Conservation (phyloP, 2,113 vertebrate species). For the Heterocephalus glaber region DNA sequence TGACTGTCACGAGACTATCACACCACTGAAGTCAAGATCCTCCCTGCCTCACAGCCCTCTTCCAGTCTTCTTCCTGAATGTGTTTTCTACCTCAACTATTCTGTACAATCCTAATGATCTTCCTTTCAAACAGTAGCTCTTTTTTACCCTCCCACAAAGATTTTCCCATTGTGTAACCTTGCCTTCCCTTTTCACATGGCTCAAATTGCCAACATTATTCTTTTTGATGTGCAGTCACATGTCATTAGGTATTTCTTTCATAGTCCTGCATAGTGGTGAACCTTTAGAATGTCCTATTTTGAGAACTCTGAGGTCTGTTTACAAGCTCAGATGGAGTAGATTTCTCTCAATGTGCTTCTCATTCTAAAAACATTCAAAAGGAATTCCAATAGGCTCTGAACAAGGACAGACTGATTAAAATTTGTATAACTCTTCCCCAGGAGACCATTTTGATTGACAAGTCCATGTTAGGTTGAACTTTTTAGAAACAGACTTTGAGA, state of each 20-base stretch:
- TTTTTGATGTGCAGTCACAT: not conserved
- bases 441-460: slow-evolving; percentile 10
- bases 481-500: not conserved
- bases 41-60: not conserved
- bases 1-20: rapidly evolving
- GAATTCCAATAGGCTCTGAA: not conserved
- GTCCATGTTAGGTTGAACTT: not conserved
- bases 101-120: not conserved
- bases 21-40: too few species aligned
- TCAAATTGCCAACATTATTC: not conserved
- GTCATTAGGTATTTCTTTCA: not conserved
- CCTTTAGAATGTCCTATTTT: not conserved
- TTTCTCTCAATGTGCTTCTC: not conserved
- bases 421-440: not conserved
- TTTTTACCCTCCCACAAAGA: not conserved
- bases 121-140: not conserved
- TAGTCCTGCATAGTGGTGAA: not conserved
- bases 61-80: not conserved
- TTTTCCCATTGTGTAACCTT: not conserved
- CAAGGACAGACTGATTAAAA: not conserved
- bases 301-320: not conserved
- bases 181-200: not conserved
- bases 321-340: not conserved
- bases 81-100: not conserved
- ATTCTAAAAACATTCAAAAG: not conserved